Percentiles rank a stretch among this genome's conserved stretches.
These are phyloP conservation scores for Drosophila kikkawai DNA, from an alignment of 1,140 invertebrate genomes.

Conservation along the genomic window DNA sequence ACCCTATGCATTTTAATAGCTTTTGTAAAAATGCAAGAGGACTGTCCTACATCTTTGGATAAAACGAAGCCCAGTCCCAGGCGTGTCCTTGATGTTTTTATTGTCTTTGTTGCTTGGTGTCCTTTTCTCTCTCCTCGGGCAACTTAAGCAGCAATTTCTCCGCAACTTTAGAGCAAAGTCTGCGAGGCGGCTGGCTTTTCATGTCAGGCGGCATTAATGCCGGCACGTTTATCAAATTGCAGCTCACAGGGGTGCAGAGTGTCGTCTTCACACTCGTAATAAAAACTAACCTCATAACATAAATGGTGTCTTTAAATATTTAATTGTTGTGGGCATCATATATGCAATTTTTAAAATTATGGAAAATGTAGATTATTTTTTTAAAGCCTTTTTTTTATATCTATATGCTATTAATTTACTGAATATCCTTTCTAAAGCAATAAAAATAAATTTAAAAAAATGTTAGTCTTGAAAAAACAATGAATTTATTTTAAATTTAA, in stretches of 20 bases:
- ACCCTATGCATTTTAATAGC: not conserved
- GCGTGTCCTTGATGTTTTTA: constrained; percentile 25
- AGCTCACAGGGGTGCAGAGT: constrained; percentile 45
- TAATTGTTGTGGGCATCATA: not conserved
- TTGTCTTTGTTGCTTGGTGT: constrained; percentile 23
- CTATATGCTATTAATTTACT: no score
- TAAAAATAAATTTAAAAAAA: no score
- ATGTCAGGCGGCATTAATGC: constrained; percentile 71
- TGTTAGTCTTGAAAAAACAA: no score
- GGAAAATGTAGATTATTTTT: not conserved
- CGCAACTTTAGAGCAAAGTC: constrained; percentile 17
- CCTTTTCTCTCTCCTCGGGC: constrained; percentile 25
- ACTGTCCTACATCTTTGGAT: not conserved
- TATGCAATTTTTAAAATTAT: not conserved
- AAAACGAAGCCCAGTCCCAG: constrained; percentile 15
- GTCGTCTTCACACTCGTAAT: constrained; percentile 3
- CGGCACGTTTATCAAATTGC: constrained; percentile 78
- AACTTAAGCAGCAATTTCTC: constrained; percentile 43
- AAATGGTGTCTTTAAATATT: not conserved
- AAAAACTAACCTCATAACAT: not conserved
- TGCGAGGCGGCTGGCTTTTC: constrained; percentile 51
- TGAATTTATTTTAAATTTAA: no score
- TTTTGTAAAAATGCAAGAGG: constrained; percentile 11
- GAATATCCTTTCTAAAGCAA: no score
- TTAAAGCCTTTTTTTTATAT: not conserved